A percentile compares a stretch with the other conserved stretches of the same genome.
phyloP scores from a whole-genome alignment of 2,888 invertebrate genomes.

The Lasioglossum figueresi region DNA sequence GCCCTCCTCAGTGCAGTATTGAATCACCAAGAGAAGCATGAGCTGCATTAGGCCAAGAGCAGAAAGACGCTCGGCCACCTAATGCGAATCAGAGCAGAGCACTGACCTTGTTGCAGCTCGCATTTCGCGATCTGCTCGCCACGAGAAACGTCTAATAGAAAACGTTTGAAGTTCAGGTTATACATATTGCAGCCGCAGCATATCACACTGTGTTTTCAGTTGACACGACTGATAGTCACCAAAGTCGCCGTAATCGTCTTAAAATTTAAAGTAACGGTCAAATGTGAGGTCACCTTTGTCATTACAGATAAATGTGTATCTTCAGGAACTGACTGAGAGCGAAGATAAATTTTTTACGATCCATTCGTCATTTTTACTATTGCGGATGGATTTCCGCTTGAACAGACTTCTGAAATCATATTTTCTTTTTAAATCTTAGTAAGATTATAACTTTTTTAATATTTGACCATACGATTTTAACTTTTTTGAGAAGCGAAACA shows the following conservation, averaged over 20 bases:
- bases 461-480: too few relatives aligned
- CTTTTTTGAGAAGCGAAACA: too few relatives aligned
- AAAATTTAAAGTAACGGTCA: background rate
- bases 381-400: background rate
- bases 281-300: background rate
- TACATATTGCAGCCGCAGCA: background rate
- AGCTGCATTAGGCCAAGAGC: background rate
- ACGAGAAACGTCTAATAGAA: background rate
- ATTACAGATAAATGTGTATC: background rate
- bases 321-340: background rate
- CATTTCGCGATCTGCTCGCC: conserved; percentile 21
- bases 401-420: background rate
- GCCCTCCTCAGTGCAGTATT: background rate
- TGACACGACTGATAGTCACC: too few relatives aligned
- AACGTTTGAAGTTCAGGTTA: background rate
- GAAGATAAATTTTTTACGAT: background rate
- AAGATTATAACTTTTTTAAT: too few relatives aligned
- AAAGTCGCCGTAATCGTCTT: background rate
- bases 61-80: conserved; percentile 29
- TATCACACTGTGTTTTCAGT: background rate
- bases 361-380: background rate
- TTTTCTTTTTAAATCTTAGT: too few relatives aligned
- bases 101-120: conserved; percentile 37
- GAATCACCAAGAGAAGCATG: background rate
- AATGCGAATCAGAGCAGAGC: conserved; percentile 49